Base-by-base conservation (phyloP, 2,888 invertebrate species). In the Arenicola marina region DNA sequence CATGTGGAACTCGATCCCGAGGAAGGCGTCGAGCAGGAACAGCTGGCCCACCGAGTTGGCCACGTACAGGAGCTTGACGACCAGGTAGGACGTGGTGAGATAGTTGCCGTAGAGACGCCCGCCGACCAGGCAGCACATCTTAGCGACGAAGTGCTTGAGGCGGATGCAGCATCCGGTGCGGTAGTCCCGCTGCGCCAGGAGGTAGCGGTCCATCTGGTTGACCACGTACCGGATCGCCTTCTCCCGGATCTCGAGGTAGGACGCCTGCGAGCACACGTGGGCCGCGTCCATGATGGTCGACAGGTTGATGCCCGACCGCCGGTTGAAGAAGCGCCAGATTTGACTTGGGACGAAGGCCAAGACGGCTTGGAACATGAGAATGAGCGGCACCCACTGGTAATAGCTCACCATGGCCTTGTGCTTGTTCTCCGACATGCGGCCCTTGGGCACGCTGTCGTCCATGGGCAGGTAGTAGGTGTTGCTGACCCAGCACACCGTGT, bases 11-110 rank as follows among this genome's bases (percentile, higher is more conserved):
- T 82, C 79, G 51, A 78, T 81, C 55, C 85, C 85, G 26, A 86
- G 78, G 66, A 86, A 85, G 65, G 81, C 79, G 73, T 86, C 85
- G 51, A 86, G 77, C 61, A 85, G 77, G 70, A 85, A 83, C 58
- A 86, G 78, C 72, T 86, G 85, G 21, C 84, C 83, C 21, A 85
- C 76, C 34, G 84, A 83, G 72, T 85, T 85, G 59, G 78, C 74
- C 65, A 84, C 77, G 66, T 85, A 84, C 33, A 85, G 71, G 24
- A 83, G 67, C 70, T 85, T 85, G 67, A 81, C 78, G 71, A 85
- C 78, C 72, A 84, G 77, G 72, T 86, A 86, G 54, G 85, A 78
- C 24, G 83, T 76, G 18, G 84, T 82, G 34, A 86, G 79, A 69
- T 84, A 86, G 69, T 85, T 84, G 44, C 86, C 86, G 63, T 82